Evolutionary conservation across 1,140 invertebrate species (phyloP), one percentile per base, ranked within the genome.

Genomic region (Oncopodura yosiiana): DNA sequence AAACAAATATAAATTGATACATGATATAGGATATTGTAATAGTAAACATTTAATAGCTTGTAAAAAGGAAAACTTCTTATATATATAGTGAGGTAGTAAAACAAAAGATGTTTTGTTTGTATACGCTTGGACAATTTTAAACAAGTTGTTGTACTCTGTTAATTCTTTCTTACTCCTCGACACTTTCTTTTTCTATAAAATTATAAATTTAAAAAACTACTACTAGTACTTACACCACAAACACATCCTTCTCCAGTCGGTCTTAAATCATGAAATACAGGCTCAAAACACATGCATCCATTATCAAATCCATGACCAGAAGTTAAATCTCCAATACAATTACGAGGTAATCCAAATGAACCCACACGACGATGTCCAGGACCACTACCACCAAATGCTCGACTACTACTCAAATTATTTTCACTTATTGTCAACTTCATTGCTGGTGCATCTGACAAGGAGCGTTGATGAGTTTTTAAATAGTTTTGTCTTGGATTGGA

Each of bases 281-380:
- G 81, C 65, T 82, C 76, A 68, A 83, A 82, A 73, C 93, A 96
- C 58, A 81, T 81, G 74, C 94, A 98, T 51, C 93, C 91, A 71
- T 88, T 95, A 71, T 97, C 91, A 74, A 97, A 98, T 23, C 92
- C 93, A 64, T 86, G 79, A 30, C 93, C 94, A 37, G 91, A 91
- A 49, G 83, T 82, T 49, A 97, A 70, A 75, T 98, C 93, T 34
- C 94, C 94, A 14, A 94, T 74, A 67, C 82, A 84, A 51, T 67
- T 69, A 50, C 66, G 67, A 16, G 66, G 62, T 16, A 64, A 51
- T 5, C 62, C 62, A 42, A 53, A 61, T 11, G 62, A 64, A 14
- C 58, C 62, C 5, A 64, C 59, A 38, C 59, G 52, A 30, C 53
- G 56, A 36, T 65, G 62, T 24, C 55, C 50, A 36, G 11, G 48